A percentile compares a stretch with the other conserved stretches of the same genome.
Conservation (phyloP, 2,797 vertebrate species). For the Poeciliopsis turneri region DNA sequence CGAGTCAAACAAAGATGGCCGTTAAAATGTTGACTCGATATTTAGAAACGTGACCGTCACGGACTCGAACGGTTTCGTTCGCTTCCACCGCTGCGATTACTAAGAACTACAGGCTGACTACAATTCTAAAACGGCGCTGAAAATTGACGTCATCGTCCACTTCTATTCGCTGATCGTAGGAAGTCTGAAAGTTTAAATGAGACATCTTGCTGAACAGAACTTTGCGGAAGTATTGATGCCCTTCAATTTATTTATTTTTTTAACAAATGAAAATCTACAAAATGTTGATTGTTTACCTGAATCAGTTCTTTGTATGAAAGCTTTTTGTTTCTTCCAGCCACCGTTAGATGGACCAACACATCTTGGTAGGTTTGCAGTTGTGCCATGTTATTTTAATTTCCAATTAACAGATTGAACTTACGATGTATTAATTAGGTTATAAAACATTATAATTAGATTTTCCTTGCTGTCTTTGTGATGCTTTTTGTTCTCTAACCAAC, state of each 20-base stretch:
- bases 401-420: background rate
- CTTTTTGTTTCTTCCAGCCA: background rate
- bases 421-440: background rate
- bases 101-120: too few relatives aligned
- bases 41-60: too few relatives aligned
- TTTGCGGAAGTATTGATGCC: background rate
- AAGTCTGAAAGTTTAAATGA: background rate
- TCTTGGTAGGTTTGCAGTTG: background rate
- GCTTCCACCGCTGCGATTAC: too few relatives aligned
- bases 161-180: background rate
- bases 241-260: background rate
- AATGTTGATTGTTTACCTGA: background rate
- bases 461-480: background rate
- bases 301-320: background rate
- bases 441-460: background rate
- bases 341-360: background rate
- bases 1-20: too few relatives aligned
- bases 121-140: too few relatives aligned
- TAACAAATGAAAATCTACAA: background rate
- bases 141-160: too few relatives aligned
- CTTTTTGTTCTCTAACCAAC: background rate
- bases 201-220: background rate
- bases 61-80: too few relatives aligned
- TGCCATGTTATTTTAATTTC: background rate
- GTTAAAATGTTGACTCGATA: too few relatives aligned